phyloP scores from a whole-genome alignment of 1,140 invertebrate species.

The Bombus pascuorum region DNA sequence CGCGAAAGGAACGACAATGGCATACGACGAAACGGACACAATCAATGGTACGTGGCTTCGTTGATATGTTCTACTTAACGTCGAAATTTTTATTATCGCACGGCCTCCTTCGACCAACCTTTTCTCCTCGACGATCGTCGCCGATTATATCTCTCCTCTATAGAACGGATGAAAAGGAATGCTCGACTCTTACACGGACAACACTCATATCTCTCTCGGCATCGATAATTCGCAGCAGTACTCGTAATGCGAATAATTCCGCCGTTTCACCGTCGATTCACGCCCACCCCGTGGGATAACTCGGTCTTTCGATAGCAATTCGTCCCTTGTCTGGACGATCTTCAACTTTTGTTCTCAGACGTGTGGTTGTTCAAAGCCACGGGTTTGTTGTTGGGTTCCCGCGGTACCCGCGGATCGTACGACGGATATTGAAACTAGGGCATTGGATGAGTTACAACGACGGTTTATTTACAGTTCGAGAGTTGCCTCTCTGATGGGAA shows the following conservation, averaged over 20 bases:
- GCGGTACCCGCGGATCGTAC: background rate
- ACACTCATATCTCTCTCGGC: background rate
- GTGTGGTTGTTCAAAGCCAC: background rate
- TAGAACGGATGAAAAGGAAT: conserved; percentile 16
- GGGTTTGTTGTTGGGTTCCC: background rate
- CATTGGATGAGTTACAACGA: background rate
- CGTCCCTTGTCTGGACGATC: background rate
- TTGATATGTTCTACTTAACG: conserved; percentile 75
- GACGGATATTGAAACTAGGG: background rate
- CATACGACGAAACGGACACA: conserved; percentile 57
- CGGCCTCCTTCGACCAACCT: conserved; percentile 40
- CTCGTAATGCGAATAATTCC: conserved; percentile 4
- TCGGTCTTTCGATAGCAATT: background rate
- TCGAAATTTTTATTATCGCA: conserved; percentile 70
- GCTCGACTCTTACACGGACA: background rate
- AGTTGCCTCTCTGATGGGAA: background rate
- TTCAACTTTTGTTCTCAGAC: background rate
- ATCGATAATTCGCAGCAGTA: background rate
- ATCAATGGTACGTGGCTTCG: conserved; percentile 67
- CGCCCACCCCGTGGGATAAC: background rate
- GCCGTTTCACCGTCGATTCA: background rate
- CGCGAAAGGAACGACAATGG: conserved; percentile 34
- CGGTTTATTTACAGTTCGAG: conserved; percentile 28
- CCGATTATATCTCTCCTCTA: background rate
- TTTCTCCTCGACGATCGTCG: background rate